Evolutionary conservation across 1,140 invertebrate genomes (phyloP), one percentile per base, ranked within the genome.

Genomic region (Hetaerina americana): DNA sequence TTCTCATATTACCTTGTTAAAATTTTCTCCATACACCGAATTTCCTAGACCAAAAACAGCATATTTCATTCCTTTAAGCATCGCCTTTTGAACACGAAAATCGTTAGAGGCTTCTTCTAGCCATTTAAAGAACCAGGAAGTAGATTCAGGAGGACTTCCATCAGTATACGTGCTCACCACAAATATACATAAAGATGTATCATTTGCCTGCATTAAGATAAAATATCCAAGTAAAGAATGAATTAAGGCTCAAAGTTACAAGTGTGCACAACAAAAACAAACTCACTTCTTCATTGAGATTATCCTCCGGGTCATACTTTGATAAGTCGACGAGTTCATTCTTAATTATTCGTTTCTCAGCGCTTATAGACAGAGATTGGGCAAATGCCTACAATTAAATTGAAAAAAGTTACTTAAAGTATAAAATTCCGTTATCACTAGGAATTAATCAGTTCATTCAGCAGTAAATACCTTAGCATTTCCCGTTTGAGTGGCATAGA

Each of bases 11-110:
- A 86, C 84, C 70, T 76, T 75, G 77, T 85, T 85, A 76, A 82
- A 88, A 75, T 87, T 78, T 5, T 83, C 80, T 68, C 76, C 77
- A 76, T 88, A 88, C 3, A 79, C 66, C 10, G 86, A 88, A 77
- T 87, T 85, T 24, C 87, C 87, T 49, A 87, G 76, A 25, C 86
- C 87, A 80, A 88, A 85, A 2, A 88, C 82, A 49, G 82, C 78
- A 79, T 80, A 88, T 18, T 80, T 77, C 26, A 88, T 57, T 27
- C 81, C 80, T 57, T 79, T 79, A 22, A 88, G 77, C 8, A 82
- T 76, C 5, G 76, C 77, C 75, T 85, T 85, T 24, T 83, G 80
- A 25, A 87, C 80, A 68, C 87, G 76, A 75, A 88, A 88, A 78
- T 88, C 87, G 70, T 78, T 80, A 0, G 83, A 78, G 26, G 82